phyloP scores from a whole-genome alignment of 1,140 invertebrate species.

The Pantala flavescens region DNA sequence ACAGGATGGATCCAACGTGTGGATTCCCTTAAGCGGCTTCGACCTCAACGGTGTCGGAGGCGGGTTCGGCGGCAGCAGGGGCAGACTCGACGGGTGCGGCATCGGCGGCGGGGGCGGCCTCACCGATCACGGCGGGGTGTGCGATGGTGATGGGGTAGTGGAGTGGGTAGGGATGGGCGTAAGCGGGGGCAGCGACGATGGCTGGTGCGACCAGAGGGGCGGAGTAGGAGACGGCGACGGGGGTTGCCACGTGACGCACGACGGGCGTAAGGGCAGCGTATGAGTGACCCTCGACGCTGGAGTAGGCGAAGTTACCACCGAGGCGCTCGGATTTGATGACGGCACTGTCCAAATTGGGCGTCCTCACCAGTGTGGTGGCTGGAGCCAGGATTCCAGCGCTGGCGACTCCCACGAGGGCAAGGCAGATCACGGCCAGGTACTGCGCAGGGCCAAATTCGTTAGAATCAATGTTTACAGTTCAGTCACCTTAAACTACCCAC shows the following conservation, averaged over 20 bases:
- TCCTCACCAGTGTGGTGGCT: slow-evolving; percentile 33
- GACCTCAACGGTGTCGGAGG: slow-evolving; percentile 2
- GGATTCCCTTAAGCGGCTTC: not conserved
- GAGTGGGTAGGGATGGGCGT: not conserved
- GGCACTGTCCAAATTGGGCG: slow-evolving; percentile 40
- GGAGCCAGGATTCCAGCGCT: slow-evolving; percentile 27
- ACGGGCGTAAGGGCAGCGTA: slow-evolving; percentile 38
- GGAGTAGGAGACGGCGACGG: slow-evolving; percentile 32
- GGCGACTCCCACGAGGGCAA: slow-evolving; percentile 21
- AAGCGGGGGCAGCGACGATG: slow-evolving; percentile 14
- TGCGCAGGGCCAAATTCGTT: not conserved
- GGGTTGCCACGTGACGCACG: slow-evolving; percentile 31
- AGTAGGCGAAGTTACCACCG: slow-evolving; percentile 46
- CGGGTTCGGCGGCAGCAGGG: not conserved
- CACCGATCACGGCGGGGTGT: not conserved
- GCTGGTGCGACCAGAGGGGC: slow-evolving; percentile 24
- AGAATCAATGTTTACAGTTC: too few relatives aligned
- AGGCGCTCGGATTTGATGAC: slow-evolving; percentile 40
- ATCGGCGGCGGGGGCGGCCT: not conserved
- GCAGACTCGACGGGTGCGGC: not conserved
- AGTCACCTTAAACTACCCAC: too few relatives aligned
- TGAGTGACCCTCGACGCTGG: slow-evolving; percentile 40
- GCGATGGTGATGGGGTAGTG: not conserved
- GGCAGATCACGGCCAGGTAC: not conserved
- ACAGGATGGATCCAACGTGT: not conserved